Evolutionary conservation across 2,113 vertebrate species (phyloP), one percentile per base, ranked within the genome.

Genomic region (Phocoena sinus): DNA sequence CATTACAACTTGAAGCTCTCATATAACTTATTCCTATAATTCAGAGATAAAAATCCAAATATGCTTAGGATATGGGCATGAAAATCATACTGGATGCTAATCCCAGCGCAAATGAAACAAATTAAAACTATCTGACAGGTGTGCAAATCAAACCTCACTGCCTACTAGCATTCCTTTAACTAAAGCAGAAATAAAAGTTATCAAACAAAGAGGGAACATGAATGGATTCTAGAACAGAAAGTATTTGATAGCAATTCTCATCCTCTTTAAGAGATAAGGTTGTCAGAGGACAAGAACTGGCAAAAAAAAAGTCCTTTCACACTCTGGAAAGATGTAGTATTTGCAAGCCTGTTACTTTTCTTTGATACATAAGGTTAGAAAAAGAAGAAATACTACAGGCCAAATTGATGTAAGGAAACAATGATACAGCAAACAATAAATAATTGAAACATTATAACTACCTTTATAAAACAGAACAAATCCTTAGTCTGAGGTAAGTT

Each of bases 381-480:
- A 95, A 77, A 87, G 63, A 84, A 87, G 70, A 63, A 89, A 80
- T 10, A 77, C 1, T 53, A 1, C 14, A 62, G 21, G 28, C 68
- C 47, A 93, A 38, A 26, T 26, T 91, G 41, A 58, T 68, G 80
- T 1, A 36, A 94, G 58, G 12, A 89, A 85, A 63, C 31, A 91
- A 73, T 67, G 63, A 89, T 14, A 36, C 4, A 71, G 21, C 50
- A 90, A 77, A 82, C 31, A 38, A 83, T 56, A 94, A 90, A 41
- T 26, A 89, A 89, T 23, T 38, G 44, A 95, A 94, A 67, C 41
- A 53, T 76, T 44, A 92, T 25, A 86, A 76, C 20, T 89, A 76
- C 36, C 15, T 96, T 89, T 91, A 58, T 4, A 86, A 95, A 89
- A 84, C 44, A 58, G 73, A 87, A 97, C 53, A 94, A 96, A 87